Evolutionary conservation across 2,888 invertebrate species (phyloP), one percentile per base, ranked within the genome.

Genomic region (Platycheirus albimanus): DNA sequence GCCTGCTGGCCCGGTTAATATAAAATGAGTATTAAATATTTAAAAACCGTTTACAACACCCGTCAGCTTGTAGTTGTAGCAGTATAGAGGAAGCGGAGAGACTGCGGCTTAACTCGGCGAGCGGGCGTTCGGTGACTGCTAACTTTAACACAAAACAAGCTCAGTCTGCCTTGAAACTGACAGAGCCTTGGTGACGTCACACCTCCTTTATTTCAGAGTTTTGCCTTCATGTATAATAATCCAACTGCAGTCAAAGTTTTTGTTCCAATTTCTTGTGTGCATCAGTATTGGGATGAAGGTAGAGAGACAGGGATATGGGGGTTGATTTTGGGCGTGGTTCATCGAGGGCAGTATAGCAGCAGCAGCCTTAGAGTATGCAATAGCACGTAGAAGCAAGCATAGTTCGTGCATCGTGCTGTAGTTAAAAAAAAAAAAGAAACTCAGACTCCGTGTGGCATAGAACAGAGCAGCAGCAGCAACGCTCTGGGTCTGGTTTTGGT

Each of bases 161-260:
- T 47, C 8, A 43, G 54, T 61, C 45, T 74, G 72, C 15, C 63
- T 45, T 54, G 33, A 64, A 54, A 58, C 49, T 61, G 70, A 45
- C 69, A 38, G 47, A 24, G 19, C 47, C 8, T 61, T 33, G 38
- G 38, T 47, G 43, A 51, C 63, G 24, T 43, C 45, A 28, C 30
- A 61, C 47, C 8, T 56, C 56, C 17, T 54, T 36, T 24, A 28
- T 52, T 28, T 58, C 45, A 13, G n/a, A 54, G 41, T 45, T 45
- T 33, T 61, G 56, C 64, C 38, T 51, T 51, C 58, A 61, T 66
- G 61, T 33, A 47, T 61, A 56, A 76, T 66, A 64, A 81, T 81
- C 66, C 71, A 33, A 71, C 51, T 81, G 80, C 80, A 71, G 80
- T 71, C 76, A 71, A 81, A 81, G 71, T 81, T 81, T 81, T 70